Base-by-base conservation (phyloP, 2,113 vertebrate species). In the Sorex araneus region DNA sequence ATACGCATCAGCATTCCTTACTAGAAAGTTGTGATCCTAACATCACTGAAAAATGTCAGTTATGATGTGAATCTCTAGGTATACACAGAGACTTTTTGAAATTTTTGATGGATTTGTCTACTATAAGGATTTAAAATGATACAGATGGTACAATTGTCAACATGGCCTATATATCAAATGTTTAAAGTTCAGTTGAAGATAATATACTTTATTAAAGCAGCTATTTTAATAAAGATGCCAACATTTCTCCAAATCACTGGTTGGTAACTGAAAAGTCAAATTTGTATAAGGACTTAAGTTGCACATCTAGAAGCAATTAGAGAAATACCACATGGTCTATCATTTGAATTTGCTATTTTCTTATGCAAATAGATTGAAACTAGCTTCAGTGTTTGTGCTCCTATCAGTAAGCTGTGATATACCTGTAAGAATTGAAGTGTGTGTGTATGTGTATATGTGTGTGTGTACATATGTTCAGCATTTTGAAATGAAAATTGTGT, bases 101-200 rank as follows among this genome's bases (percentile, higher is more conserved):
- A 60, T 82, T 70, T 84, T 93, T 94, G 66, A 95, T 0, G 3
- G 76, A 89, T 94, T 80, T 91, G 66, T 88, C 74, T 93, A 43
- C 43, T 76, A 16, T 32, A 85, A 87, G 27, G 50, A 91, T 87
- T 79, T 73, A 84, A 43, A 94, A 76, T 34, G 60, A 90, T 91
- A 54, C 50, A 91, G 34, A 76, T 93, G 73, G 40, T 74, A 18
- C 71, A 69, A 27, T 70, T 91, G 80, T 89, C 89, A 95, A 30
- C 63, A 64, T 60, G 28, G 28, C 43, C 77, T 67, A 32, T 82
- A 70, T 50, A 87, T 90, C 81, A 94, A 54, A 60, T 79, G 66
- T 30, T 94, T 78, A 87, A 89, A 89, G 19, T 64, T 94, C n/a
- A 21, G 27, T 23, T 81, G 50, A 91, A 90, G 86, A 76, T 40